Evolutionary conservation across 1,140 invertebrate species (phyloP), one percentile per base, ranked within the genome.

Genomic region (Drosophila sp.): DNA sequence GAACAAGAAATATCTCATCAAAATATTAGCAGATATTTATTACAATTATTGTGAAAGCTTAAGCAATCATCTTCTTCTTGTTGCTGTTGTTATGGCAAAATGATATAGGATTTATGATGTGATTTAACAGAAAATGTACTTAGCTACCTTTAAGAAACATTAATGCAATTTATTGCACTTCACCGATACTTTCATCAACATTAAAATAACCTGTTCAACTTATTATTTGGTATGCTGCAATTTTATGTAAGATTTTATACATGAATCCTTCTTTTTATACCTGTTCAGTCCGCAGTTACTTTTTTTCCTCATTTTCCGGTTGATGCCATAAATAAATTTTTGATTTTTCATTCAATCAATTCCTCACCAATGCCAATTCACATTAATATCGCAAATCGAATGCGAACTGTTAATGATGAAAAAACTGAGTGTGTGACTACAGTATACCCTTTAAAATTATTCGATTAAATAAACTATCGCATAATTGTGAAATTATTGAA

Each of bases 21-120:
- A 58, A 50, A 50, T 66, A 45, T 77, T 67, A 53, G 29, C 21
- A 36, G 53, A 41, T 69, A 81, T 80, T 50, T 73, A 80, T 78
- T 56, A 46, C 51, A 64, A 76, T 53, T 40, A 48, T 45, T 65
- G 6, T 29, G 7, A 27, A 27, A 27, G n/a, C n/a, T 27, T 27
- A 27, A 3, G 25, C 25, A 27, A 5, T 25, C 2, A 4, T 1
- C 9, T 0, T 45, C 25, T 21, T 21, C 1, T 21, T 21, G 21
- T 21, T 4, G n/a, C n/a, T n/a, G n/a, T n/a, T n/a, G n/a, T n/a
- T n/a, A n/a, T n/a, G n/a, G n/a, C 4, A 21, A 21, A 21, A 21
- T 4, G 21, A 21, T 21, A 21, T 21, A 2, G 21, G 21, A 21
- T 21, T 2, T 21, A 21, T 21, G 21, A 21, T 21, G 1, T 21